phyloP scores from a whole-genome alignment of 2,888 invertebrate species.

The Allophyes oxyacanthae region DNA sequence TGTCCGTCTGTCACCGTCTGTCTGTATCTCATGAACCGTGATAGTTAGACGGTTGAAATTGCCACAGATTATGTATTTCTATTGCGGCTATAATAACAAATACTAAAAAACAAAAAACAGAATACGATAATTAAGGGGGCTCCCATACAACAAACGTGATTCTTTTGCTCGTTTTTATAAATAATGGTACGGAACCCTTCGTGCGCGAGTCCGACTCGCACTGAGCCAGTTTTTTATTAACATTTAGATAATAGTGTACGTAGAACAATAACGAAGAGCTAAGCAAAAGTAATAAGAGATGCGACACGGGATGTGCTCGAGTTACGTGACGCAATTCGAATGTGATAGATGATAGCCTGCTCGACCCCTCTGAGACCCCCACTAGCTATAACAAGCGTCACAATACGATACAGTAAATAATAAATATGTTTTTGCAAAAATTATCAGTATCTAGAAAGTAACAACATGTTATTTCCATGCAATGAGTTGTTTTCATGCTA shows the following conservation, averaged over 20 bases:
- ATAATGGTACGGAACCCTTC: too few relatives aligned
- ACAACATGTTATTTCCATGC: neutral
- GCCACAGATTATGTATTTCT: too few relatives aligned
- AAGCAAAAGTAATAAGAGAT: conserved; percentile 40
- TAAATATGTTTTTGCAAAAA: conserved; percentile 42
- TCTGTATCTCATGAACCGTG: too few relatives aligned
- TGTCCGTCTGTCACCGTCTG: too few relatives aligned
- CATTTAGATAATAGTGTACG: conserved; percentile 22
- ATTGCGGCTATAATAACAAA: too few relatives aligned
- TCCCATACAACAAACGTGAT: too few relatives aligned
- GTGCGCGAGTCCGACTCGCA: too few relatives aligned
- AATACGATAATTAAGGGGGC: too few relatives aligned
- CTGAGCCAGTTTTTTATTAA: conserved; percentile 32
- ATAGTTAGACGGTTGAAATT: too few relatives aligned
- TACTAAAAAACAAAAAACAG: too few relatives aligned
- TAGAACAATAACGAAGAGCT: conserved; percentile 10
- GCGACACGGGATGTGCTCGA: conserved; percentile 33
- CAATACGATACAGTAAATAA: conserved; percentile 29
- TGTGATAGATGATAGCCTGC: conserved; percentile 46
- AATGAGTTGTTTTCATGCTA: too few relatives aligned
- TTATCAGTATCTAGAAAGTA: conserved; percentile 27
- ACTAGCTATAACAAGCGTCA: conserved; percentile 35
- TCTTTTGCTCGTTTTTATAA: too few relatives aligned
- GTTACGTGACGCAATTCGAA: conserved; percentile 57
- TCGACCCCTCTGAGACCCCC: conserved; percentile 52